Base-by-base conservation (phyloP, 2,797 vertebrate species). In the Linurgus olivaceus region DNA sequence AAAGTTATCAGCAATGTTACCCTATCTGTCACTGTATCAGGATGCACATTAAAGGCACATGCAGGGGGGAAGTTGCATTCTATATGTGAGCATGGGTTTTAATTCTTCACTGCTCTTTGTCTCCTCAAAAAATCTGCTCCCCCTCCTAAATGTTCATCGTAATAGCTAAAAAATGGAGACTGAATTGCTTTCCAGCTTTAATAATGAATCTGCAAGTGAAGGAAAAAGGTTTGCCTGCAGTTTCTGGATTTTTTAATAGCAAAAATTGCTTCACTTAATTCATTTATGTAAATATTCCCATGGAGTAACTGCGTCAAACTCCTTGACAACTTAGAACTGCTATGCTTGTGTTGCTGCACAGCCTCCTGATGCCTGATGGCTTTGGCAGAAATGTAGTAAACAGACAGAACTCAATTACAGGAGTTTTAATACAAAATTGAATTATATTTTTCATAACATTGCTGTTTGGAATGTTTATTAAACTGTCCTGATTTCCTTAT, bases 381-480 rank as follows among this genome's bases (percentile, higher is more conserved):
- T 86, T 81, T 96, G 92, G 75, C 83, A 94, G 57, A 79, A 75
- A 78, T 79, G 52, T 86, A 77, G 72, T 88, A 93, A 95, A 87
- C 54, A 87, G 50, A 48, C 35, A 40, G 70, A 86, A 88, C 51
- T 79, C 52, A 94, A 70, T 90, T 86, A 79, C 26, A 28, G 17
- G 47, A 76, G 20, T 83, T 91, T 85, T 91, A 92, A 86, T 82
- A 74, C 35, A 89, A 76, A 96, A 88, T 17, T n/a, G 26, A 80
- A 74, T 90, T 81, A 25, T 68, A 83, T 85, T 81, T 74, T 79
- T 89, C 59, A 82, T 79, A 88, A 84, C 26, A 79, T 33, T 94
- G 35, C 29, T 38, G 33, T 81, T 90, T 57, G 31, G 57, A 79
- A 62, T 78, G 40, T 80, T 93, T 94, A 91, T 91, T 89, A 88